phyloP scores from a whole-genome alignment of 1,140 invertebrate species.

The Nylanderia fulva region DNA sequence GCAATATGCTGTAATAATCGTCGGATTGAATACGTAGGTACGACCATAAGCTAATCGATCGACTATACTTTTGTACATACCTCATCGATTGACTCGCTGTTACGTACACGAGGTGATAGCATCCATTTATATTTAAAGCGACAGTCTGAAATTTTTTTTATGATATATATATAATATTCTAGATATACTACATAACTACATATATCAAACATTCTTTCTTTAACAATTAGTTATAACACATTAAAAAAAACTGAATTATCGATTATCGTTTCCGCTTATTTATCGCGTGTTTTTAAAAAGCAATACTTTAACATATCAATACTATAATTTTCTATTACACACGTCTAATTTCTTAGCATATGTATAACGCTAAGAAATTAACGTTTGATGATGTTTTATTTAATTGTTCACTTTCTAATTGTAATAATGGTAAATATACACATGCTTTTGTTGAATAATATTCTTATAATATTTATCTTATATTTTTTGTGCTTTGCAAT shows the following conservation, averaged over 20 bases:
- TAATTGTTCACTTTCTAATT: background rate
- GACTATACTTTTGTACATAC: slow-evolving; percentile 20
- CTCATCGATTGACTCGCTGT: slow-evolving; percentile 21
- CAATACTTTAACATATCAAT: background rate
- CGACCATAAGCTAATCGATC: background rate
- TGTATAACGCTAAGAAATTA: no score
- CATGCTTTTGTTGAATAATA: background rate
- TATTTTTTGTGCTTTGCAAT: background rate
- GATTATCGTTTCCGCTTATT: slow-evolving; percentile 11
- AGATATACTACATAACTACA: no score
- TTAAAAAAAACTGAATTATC: background rate
- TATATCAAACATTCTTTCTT: background rate
- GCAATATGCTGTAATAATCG: background rate
- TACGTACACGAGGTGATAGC: background rate
- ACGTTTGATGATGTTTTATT: background rate
- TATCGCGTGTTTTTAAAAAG: background rate
- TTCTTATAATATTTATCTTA: background rate
- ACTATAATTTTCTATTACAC: background rate
- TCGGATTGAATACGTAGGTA: background rate
- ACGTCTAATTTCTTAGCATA: background rate
- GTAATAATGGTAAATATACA: background rate
- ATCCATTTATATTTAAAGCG: background rate
- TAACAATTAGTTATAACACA: background rate
- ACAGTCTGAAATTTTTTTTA: slow-evolving; percentile 22
- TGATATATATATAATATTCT: background rate